Percentiles rank a stretch among this genome's conserved stretches.
These are phyloP conservation scores for cattle (Bos taurus) DNA, from an alignment of 2,113 vertebrate species.

Conservation along the genomic window ARS-UCD2.0 NC_037333.1:2470501-2471000, in stretches of 20 bases:
- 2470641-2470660: neutral
- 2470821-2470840: neutral
- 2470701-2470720: neutral
- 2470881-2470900: neutral
- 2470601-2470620: neutral
- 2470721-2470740: neutral
- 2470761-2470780: neutral
- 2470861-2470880: neutral
- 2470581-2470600: neutral
- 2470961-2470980: neutral
- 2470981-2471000: accelerated
- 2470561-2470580: neutral
- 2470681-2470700: neutral
- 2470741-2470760: neutral
- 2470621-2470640: neutral
- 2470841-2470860: neutral
- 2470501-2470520: neutral
- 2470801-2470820: neutral
- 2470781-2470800: neutral
- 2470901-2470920: neutral
- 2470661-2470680: neutral
- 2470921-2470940: neutral
- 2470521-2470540: neutral
- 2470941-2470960: neutral
- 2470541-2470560: neutral